Base-by-base conservation (phyloP, 1,140 invertebrate species). In the Tyrophagus putrescentiae region DNA sequence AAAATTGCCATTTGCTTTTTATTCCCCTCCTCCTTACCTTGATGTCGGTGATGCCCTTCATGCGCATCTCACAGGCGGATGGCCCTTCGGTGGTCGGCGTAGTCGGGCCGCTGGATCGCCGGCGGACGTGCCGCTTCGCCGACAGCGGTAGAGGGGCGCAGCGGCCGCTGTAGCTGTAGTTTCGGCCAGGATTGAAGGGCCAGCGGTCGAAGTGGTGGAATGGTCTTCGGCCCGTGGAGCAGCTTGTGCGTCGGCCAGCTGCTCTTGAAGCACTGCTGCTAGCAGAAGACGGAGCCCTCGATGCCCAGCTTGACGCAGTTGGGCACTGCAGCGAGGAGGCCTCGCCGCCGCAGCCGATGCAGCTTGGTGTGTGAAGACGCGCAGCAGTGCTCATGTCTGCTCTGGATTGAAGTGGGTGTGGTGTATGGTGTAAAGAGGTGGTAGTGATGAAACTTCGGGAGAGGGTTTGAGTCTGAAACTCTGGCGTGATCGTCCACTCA, bases 131-230 rank as follows among this genome's bases (percentile, higher is more conserved):
- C 21, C 93, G 77, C 68, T 80, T 84, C 21, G 81, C 73, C 13
- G 82, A 84, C 72, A 73, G 64, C 50, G 81, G 84, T 21, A 42
- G 9, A 18, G 91, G 90, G 56, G 88, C 79, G 64, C 97, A 76
- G 71, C 67, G 64, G 57, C 92, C 92, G 66, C 87, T 90, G 71
- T 81, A 98, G 31, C 75, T 78, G 72, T 84, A 96, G 58, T 80
- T 79, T 41, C 93, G 92, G 90, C 91, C 98, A n/a, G 92, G 91
- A 74, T 92, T 90, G 69, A 84, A 95, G n/a, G 23, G 36, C 28
- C n/a, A n/a, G n/a, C n/a, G n/a, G n/a, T n/a, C n/a, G n/a, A n/a
- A n/a, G 11, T 18, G 41, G 25, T 59, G 61, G 50, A 52, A 21
- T n/a, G n/a, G n/a, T n/a, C n/a, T n/a, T 64, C 67, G 70, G 71